Evolutionary conservation across 2,113 vertebrate genomes (phyloP), one percentile per base, ranked within the genome.

Genomic region (Halichoeres trimaculatus): DNA sequence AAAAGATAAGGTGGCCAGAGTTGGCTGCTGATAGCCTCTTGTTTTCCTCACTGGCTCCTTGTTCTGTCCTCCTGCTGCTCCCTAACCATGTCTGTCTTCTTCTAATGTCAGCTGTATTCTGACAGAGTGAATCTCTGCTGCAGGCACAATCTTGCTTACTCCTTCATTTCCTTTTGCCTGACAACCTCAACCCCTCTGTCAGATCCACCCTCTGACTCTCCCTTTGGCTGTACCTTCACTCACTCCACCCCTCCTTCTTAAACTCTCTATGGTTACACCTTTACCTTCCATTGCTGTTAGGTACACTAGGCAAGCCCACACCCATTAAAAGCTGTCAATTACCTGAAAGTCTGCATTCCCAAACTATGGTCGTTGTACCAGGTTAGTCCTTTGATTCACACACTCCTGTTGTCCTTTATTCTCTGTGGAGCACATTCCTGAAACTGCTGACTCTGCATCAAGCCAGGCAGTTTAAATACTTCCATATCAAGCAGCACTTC

Each of bases 271-370:
- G 86, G 85, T 67, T 85, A 90, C 89, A 90, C 86, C 88, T 90
- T 80, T 61, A 74, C 59, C 61, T 81, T 65, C 6, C 64, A 48
- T 16, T 63, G 53, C 77, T 76, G 58, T 73, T 69, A 77, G 43
- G 72, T 74, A 81, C 74, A 91, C 80, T 81, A 63, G 22, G 45
- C 72, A 60, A 66, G 64, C 63, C 75, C 79, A 91, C 90, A 79
- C 85, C 89, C 76, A 70, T 22, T 43, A 8, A 51, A 59, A 24
- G 9, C 63, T 68, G 59, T 56, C 72, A 54, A 59, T 75, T 86
- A 92, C 91, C 83, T 72, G 92, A 62, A 91, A 56, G 58, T 81
- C 90, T 83, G 66, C 89, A 94, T 93, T 91, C 91, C 84, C 16
- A 54, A 79, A 73, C 52, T 87, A 77, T 69, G 16, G 61, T 38